Evolutionary conservation across 2,113 vertebrate genomes (phyloP).

Genomic region (Baryphthengus martii): DNA sequence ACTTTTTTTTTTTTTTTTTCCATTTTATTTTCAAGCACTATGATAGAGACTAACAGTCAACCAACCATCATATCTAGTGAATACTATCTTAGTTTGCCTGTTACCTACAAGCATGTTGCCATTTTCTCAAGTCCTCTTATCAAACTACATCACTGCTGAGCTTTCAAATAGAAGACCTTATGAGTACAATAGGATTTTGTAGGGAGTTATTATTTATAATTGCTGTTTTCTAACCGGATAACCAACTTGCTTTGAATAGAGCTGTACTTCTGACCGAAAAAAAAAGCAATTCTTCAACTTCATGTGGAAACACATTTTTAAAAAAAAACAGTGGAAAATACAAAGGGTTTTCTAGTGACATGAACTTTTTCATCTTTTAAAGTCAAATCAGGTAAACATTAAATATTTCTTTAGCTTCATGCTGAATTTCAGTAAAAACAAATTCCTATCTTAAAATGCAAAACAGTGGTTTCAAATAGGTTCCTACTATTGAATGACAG

Average conservation of each 20-base stretch:
- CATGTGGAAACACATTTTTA: fast-evolving
- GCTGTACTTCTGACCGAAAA: background rate
- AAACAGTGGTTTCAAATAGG: background rate
- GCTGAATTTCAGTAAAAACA: background rate
- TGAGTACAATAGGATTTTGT: background rate
- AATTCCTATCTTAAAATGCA: background rate
- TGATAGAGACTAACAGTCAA: background rate
- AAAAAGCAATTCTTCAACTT: background rate
- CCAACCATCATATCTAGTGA: fast-evolving
- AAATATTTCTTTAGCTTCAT: background rate
- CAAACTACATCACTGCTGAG: background rate
- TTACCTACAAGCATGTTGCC: fast-evolving
- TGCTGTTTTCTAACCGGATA: background rate
- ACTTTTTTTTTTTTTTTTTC: background rate
- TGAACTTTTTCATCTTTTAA: background rate
- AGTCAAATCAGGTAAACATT: background rate
- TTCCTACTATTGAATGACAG: background rate
- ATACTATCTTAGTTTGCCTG: background rate
- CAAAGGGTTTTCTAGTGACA: background rate
- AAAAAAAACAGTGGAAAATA: background rate
- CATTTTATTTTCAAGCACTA: background rate
- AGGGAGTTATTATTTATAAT: background rate
- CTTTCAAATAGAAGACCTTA: background rate
- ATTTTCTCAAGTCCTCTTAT: background rate
- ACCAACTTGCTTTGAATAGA: background rate